Base-by-base conservation (phyloP, 2,797 vertebrate species). In the Eupleurogrammus muticus region DNA sequence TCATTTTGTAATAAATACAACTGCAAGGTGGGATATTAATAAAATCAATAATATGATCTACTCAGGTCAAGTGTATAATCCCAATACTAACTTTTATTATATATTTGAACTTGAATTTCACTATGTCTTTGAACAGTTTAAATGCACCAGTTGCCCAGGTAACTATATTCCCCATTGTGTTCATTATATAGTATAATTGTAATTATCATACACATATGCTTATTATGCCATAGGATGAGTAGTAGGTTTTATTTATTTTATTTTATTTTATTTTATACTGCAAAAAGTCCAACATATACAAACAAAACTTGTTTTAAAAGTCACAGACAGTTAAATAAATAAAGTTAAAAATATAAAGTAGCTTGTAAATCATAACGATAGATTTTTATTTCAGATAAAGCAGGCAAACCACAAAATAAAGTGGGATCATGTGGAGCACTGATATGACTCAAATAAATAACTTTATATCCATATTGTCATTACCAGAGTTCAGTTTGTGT, bases 211-310 rank as follows among this genome's bases (percentile, higher is more conserved):
- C 38, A 42, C 38, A 14, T 14, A 42, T 16, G 14, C 14, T 42
- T 14, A 44, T 17, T 17, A 44, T 44, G 16, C 5, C 40, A 17
- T 44, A 44, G 16, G 2, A 16, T 8, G 5, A 42, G 5, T 6
- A 40, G 4, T 14, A 40, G 3, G 13, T 5, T 1, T 40, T n/a
- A n/a, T n/a, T n/a, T n/a, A n/a, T n/a, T n/a, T n/a, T n/a, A n/a
- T n/a, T n/a, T n/a, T n/a, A 28, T 28, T 28, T 28, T 3, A 28
- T 28, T 23, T 35, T 50, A 36, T 20, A 21, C 63, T 72, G 72
- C 7, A 67, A 21, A 57, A 16, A 36, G 13, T 9, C 1, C 21
- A 42, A 5, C 17, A 6, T 32, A 44, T 44, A 17, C n/a, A 34
- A 8, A 17, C 42, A 12, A 28, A 64, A 49, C 1, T 36, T 24